These are phyloP conservation scores for Tachysurus vachellii DNA, from an alignment of 2,113 vertebrate species.

Conservation along the genomic window DNA sequence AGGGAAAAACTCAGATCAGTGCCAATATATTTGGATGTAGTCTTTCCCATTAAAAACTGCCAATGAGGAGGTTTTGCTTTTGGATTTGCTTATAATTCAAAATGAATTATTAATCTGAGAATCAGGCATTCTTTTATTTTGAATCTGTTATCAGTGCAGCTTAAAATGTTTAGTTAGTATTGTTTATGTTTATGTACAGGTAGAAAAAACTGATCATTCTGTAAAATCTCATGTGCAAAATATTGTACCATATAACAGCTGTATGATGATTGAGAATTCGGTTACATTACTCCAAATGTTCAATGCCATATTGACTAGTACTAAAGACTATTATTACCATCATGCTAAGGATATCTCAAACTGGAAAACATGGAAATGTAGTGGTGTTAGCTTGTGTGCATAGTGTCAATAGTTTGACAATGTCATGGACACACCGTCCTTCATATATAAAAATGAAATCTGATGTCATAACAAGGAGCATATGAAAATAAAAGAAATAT, in stretches of 20 bases:
- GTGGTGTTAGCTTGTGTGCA: not conserved
- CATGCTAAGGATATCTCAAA: not conserved
- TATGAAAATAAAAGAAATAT: not conserved
- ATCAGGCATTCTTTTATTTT: not conserved
- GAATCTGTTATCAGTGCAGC: not conserved
- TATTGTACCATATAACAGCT: not conserved
- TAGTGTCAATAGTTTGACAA: not conserved
- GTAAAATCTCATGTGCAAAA: not conserved
- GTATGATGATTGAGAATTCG: not conserved
- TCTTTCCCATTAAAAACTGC: not conserved
- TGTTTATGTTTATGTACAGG: not conserved
- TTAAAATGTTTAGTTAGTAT: too few species aligned
- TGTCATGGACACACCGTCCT: not conserved
- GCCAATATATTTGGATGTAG: slow-evolving; percentile 40
- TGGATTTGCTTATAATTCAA: not conserved
- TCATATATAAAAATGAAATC: not conserved
- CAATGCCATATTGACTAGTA: not conserved
- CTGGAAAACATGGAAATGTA: not conserved
- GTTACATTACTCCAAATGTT: not conserved
- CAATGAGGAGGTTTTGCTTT: not conserved
- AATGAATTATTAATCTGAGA: slow-evolving; percentile 43
- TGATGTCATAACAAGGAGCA: not conserved
- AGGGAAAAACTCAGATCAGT: slow-evolving; percentile 59
- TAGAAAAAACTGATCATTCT: not conserved
- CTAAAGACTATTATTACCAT: not conserved